These are phyloP conservation scores for Ormia ochracea DNA, from an alignment of 2,888 invertebrate species.

Conservation along the genomic window DNA sequence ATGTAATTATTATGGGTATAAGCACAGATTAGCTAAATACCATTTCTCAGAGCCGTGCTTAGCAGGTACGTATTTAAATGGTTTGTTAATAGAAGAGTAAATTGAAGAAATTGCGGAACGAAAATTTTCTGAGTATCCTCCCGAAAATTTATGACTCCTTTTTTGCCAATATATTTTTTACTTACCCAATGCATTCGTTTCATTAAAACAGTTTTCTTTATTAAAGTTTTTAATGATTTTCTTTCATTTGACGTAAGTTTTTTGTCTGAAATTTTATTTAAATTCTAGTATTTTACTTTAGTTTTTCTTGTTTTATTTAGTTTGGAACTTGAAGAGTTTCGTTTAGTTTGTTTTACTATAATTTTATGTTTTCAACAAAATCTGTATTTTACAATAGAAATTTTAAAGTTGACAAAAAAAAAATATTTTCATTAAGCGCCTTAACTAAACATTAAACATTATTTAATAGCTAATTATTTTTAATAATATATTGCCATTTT, in stretches of 20 bases:
- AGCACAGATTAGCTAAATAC: no score
- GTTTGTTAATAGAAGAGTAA: no score
- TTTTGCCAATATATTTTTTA: neutral
- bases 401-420: neutral
- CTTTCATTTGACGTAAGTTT: conserved; percentile 50
- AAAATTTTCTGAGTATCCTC: no score
- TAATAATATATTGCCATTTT: conserved; percentile 44
- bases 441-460: neutral
- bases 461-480: conserved; percentile 36
- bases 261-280: conserved; percentile 63
- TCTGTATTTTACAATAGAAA: neutral
- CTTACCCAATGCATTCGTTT: no score
- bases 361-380: conserved; percentile 33
- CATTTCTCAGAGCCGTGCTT: no score
- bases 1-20: no score
- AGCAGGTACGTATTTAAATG: no score
- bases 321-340: conserved; percentile 67
- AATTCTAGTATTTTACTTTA: conserved; percentile 62
- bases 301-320: conserved; percentile 54
- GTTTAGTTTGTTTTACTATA: conserved; percentile 60
- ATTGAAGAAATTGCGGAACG: no score
- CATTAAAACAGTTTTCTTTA: conserved; percentile 41
- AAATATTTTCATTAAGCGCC: neutral
- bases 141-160: no score
- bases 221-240: conserved; percentile 48